A percentile compares a stretch with the other conserved stretches of the same genome.
Conservation (phyloP, 2,113 vertebrate species). For the Enhydra lutris region DNA sequence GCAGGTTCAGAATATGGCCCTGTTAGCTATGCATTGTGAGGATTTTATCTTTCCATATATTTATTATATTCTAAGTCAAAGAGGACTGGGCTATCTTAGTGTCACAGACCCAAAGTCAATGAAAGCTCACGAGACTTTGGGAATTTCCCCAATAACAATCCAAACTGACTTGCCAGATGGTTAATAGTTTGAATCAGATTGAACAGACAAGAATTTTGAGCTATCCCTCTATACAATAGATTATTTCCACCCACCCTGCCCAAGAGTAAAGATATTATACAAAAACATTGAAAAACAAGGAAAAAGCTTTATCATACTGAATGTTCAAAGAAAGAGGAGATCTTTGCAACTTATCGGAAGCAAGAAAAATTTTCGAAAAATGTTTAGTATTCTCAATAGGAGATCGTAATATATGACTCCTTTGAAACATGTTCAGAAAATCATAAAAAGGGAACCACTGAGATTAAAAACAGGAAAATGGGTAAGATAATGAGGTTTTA, state of each 20-base stretch:
- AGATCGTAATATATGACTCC: background rate
- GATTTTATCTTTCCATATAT: background rate
- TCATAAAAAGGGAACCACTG: background rate
- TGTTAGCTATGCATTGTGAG: rapidly evolving
- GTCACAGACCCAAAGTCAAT: background rate
- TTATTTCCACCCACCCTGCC: background rate
- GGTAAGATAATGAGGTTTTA: background rate
- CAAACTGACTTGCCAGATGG: background rate
- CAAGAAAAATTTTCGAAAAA: background rate
- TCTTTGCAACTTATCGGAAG: background rate
- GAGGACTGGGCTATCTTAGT: background rate
- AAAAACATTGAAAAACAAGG: background rate
- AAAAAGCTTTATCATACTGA: background rate
- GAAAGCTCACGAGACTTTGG: background rate
- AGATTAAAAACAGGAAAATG: background rate
- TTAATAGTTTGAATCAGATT: background rate
- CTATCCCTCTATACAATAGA: background rate
- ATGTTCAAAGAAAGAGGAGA: background rate
- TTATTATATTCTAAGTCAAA: background rate
- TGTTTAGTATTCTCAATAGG: background rate
- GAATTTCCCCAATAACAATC: background rate
- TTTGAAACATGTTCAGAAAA: background rate
- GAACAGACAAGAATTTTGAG: background rate
- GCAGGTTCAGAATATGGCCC: background rate
- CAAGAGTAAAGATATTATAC: background rate